Percentiles rank a stretch among this genome's conserved stretches.
These are phyloP conservation scores for Strix aluco DNA, from an alignment of 2,113 vertebrate species.

Conservation along the genomic window DNA sequence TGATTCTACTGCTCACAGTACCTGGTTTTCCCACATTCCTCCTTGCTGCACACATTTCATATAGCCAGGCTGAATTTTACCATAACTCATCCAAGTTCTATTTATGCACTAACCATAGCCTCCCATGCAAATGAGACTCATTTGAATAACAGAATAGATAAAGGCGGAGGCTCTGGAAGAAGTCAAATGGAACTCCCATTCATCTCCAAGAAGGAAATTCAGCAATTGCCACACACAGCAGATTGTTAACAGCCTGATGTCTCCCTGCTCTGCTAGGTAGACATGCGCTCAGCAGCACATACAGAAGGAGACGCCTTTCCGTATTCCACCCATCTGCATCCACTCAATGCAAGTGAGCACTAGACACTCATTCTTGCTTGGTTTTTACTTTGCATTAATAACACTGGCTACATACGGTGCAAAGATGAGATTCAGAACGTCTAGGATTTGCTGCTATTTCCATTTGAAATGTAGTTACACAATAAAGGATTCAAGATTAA, in stretches of 20 bases:
- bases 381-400: not conserved
- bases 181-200: not conserved
- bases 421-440: not conserved
- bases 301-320: not conserved
- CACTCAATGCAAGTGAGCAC: not conserved
- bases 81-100: not conserved
- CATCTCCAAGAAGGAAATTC: not conserved
- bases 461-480: constrained; percentile 14
- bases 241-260: not conserved
- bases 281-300: not conserved
- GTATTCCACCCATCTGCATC: not conserved
- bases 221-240: not conserved
- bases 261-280: not conserved
- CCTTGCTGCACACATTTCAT: not conserved
- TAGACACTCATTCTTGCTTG: not conserved
- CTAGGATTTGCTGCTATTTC: constrained; percentile 22
- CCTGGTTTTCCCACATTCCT: not conserved
- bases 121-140: not conserved
- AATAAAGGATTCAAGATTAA: constrained; percentile 21
- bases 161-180: not conserved
- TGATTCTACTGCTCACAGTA: not conserved
- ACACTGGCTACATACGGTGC: not conserved
- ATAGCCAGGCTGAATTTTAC: not conserved
- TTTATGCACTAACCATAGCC: not conserved
- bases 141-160: not conserved